Percentiles rank a stretch among this genome's conserved stretches.
Evolutionary conservation across 2,797 vertebrate genomes (phyloP).

Genomic region (Chiloscyllium punctatum): DNA sequence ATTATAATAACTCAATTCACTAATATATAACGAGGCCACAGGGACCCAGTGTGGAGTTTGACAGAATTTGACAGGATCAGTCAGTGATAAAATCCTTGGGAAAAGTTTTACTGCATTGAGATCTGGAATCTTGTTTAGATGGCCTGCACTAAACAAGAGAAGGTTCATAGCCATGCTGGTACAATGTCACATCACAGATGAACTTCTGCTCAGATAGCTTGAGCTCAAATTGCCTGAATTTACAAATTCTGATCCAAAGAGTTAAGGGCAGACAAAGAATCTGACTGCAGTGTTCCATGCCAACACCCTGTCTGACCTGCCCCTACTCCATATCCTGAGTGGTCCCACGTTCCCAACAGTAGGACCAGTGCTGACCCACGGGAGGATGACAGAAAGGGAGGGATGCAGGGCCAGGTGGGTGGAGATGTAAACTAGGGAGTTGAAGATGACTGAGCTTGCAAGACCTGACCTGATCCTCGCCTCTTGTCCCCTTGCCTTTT

Average conservation of each 20-base stretch:
- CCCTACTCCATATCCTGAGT: background rate
- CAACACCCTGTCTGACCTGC: background rate
- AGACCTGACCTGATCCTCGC: background rate
- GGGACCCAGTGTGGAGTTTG: background rate
- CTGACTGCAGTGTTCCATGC: background rate
- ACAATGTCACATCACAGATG: background rate
- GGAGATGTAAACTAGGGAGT: background rate
- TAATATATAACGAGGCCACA: too few species aligned
- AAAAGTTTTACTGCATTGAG: background rate
- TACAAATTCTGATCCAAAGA: background rate
- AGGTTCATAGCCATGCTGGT: background rate
- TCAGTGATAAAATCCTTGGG: background rate
- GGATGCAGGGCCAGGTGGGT: background rate
- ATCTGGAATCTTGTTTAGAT: background rate
- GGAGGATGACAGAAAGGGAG: background rate
- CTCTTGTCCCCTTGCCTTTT: background rate
- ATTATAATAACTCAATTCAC: background rate
- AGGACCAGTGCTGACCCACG: too few species aligned
- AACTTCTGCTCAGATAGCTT: background rate
- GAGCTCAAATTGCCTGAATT: background rate
- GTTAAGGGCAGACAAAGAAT: background rate
- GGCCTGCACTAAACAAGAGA: background rate
- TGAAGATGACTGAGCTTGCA: too few species aligned
- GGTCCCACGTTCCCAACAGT: background rate
- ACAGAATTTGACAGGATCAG: background rate